A percentile compares a stretch with the other conserved stretches of the same genome.
These are phyloP conservation scores for Pasiphila rectangulata DNA, from an alignment of 2,888 invertebrate species.

Conservation along the genomic window DNA sequence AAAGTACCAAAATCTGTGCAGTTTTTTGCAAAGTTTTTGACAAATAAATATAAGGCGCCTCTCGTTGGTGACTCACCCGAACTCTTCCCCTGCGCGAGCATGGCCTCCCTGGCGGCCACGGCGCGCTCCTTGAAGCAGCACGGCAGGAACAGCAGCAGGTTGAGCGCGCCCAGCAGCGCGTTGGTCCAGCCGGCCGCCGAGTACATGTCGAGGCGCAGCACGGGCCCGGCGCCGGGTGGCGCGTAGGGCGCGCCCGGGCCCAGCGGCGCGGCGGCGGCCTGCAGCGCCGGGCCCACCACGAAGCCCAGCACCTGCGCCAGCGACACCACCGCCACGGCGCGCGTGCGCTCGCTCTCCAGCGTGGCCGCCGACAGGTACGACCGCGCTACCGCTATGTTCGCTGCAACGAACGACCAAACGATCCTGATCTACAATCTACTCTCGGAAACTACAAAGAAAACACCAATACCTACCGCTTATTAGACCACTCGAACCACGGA, in stretches of 20 bases:
- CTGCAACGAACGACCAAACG: conserved; percentile 62
- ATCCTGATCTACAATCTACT: too few species aligned
- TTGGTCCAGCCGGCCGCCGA: conserved; percentile 93
- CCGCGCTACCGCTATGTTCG: conserved; percentile 91
- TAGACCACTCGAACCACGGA: background rate
- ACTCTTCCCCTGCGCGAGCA: conserved; percentile 85
- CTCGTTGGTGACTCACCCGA: conserved; percentile 62
- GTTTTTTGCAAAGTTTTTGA: too few species aligned
- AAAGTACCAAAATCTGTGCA: too few species aligned
- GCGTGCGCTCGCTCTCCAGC: conserved; percentile 88
- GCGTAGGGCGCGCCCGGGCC: conserved; percentile 78
- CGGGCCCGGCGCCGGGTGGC: conserved; percentile 74
- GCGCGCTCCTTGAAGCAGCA: conserved; percentile 87
- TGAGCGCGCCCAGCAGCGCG: conserved; percentile 85
- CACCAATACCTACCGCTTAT: too few species aligned
- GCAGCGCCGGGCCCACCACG: conserved; percentile 91
- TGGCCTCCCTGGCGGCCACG: conserved; percentile 89
- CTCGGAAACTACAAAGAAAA: too few species aligned
- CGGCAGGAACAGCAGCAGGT: conserved; percentile 88
- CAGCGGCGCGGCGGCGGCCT: conserved; percentile 89
- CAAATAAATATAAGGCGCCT: too few species aligned
- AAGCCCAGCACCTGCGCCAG: conserved; percentile 93
- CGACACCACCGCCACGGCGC: conserved; percentile 91
- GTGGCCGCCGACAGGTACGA: conserved; percentile 93
- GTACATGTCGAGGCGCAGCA: conserved; percentile 90